Percentiles rank a stretch among this genome's conserved stretches.
Evolutionary conservation across 2,113 vertebrate genomes (phyloP).

Genomic region (Chamaea fasciata): DNA sequence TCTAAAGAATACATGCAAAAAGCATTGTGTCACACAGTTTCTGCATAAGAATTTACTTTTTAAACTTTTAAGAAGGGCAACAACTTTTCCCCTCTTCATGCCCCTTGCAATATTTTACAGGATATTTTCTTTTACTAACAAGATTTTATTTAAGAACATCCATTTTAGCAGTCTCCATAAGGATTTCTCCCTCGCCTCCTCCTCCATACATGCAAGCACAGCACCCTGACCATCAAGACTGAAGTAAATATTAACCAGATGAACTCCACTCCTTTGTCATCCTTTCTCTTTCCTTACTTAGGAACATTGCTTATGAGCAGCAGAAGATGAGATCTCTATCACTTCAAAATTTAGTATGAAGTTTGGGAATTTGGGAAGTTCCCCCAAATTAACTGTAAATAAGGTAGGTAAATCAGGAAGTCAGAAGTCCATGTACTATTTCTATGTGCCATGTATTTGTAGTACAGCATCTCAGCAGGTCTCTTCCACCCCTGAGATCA

Average conservation of each 20-base stretch:
- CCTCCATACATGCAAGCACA: background rate
- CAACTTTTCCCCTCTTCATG: background rate
- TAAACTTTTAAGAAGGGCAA: background rate
- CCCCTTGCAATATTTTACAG: background rate
- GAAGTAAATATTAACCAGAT: background rate
- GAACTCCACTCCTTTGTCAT: background rate
- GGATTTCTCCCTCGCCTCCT: background rate
- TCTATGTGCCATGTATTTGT: background rate
- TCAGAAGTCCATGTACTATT: background rate
- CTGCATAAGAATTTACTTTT: background rate
- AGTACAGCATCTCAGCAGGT: background rate
- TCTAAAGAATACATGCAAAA: background rate
- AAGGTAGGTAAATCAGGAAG: background rate
- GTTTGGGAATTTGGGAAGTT: background rate
- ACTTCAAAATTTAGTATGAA: background rate
- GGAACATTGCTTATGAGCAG: background rate
- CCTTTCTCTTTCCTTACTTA: background rate
- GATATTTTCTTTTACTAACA: background rate
- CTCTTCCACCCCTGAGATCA: background rate
- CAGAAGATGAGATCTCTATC: background rate
- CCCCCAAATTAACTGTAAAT: background rate
- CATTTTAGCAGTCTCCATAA: background rate
- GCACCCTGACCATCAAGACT: background rate
- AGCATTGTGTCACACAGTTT: background rate
- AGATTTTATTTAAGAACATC: background rate